Conservation (phyloP, 2,888 invertebrate species). For the Diarsia brunnea region DNA sequence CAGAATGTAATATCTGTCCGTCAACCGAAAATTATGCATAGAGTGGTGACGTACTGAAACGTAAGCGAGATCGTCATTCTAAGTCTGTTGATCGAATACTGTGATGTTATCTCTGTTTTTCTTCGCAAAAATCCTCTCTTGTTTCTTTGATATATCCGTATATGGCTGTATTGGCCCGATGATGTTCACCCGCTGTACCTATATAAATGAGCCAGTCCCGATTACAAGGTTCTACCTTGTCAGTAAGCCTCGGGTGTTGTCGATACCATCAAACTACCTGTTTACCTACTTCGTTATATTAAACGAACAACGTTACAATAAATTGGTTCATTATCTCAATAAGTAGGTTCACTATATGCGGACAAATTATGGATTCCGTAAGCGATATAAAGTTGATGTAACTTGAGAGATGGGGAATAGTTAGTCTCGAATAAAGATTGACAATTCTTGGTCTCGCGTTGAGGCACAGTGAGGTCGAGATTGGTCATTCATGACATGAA, state of each 20-base stretch:
- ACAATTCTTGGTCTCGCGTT: not conserved
- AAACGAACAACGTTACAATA: conserved; percentile 38
- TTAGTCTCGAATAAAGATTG: not conserved
- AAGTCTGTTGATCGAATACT: not conserved
- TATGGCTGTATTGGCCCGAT: not conserved
- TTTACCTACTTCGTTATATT: conserved; percentile 56
- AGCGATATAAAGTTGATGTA: conserved; percentile 1
- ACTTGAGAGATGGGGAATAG: conserved; percentile 3
- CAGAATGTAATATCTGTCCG: not conserved
- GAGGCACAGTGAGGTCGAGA: no score
- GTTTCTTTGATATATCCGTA: conserved; percentile 5
- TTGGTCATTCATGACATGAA: not conserved
- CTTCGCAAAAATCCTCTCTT: not conserved
- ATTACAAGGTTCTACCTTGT: conserved; percentile 45
- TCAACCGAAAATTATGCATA: not conserved
- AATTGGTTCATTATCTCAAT: conserved; percentile 47
- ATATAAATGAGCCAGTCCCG: conserved; percentile 35
- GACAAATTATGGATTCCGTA: conserved; percentile 26
- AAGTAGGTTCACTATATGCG: conserved; percentile 29
- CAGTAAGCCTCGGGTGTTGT: conserved; percentile 50
- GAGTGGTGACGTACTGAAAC: not conserved
- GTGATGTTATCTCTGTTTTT: not conserved
- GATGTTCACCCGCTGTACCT: conserved; percentile 17
- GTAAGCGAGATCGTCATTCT: not conserved
- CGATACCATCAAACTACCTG: conserved; percentile 53